phyloP scores from a whole-genome alignment of 2,113 vertebrate species.

The Chamaetylas fuelleborni region DNA sequence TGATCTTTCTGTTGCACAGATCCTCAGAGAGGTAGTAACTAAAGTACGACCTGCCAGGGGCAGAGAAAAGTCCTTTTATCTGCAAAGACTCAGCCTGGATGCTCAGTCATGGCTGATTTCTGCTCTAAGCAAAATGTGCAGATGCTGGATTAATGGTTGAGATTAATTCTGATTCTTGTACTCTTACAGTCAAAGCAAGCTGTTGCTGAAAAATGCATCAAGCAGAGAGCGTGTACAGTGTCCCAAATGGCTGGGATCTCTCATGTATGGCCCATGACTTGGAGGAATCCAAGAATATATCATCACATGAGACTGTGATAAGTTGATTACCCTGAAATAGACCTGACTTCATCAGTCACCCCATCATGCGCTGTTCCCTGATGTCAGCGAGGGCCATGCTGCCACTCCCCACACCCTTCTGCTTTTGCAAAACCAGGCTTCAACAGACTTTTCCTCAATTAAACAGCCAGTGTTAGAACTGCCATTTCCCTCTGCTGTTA shows the following conservation, averaged over 20 bases:
- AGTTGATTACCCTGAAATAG: background rate
- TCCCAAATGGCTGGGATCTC: background rate
- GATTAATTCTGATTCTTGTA: background rate
- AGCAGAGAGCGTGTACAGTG: background rate
- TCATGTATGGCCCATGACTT: background rate
- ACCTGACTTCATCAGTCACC: constrained; percentile 54
- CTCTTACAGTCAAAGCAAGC: background rate
- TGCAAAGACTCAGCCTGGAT: background rate
- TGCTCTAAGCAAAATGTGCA: background rate
- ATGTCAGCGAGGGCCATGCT: background rate
- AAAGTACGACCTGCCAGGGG: background rate
- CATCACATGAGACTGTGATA: constrained; percentile 25
- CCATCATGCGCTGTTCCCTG: constrained; percentile 31
- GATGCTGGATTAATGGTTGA: background rate
- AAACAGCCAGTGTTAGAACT: background rate
- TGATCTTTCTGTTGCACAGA: background rate
- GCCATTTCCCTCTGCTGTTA: background rate
- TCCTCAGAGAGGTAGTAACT: background rate
- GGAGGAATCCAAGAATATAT: constrained; percentile 12
- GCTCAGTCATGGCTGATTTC: fast-evolving
- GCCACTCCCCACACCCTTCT: constrained; percentile 24
- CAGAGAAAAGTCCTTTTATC: background rate
- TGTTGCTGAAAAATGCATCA: background rate
- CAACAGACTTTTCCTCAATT: background rate
- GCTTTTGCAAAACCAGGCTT: constrained; percentile 28